Conservation (phyloP, 2,888 invertebrate genomes). For the Gymnocheta viridis region DNA sequence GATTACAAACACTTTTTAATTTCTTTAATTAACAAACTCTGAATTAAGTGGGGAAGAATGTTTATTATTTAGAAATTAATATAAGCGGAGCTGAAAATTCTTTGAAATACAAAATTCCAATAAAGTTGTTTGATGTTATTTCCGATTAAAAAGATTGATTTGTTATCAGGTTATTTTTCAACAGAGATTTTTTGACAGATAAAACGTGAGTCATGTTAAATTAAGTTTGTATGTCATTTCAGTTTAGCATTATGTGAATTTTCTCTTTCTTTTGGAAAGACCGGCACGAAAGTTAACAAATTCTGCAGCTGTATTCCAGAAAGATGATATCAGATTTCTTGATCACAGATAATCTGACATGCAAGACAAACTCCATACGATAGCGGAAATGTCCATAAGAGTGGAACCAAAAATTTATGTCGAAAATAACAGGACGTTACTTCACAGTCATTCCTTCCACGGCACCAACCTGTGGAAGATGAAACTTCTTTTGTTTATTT, state of each 20-base stretch:
- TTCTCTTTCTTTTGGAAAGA: not conserved
- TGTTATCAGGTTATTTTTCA: not conserved
- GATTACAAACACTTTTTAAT: not conserved
- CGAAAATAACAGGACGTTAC: no score
- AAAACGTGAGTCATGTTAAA: not conserved
- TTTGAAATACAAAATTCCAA: no score
- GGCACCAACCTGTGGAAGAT: not conserved
- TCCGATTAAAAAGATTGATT: not conserved
- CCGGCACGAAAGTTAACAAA: no score
- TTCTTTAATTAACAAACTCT: not conserved
- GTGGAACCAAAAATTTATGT: no score
- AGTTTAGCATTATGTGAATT: not conserved
- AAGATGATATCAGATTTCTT: no score
- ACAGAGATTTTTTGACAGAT: not conserved
- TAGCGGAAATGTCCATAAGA: no score
- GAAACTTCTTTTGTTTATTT: not conserved
- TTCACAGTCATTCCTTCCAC: not conserved
- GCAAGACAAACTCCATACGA: no score
- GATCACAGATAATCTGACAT: no score
- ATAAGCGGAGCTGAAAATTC: not conserved
- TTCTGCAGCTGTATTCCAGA: not conserved
- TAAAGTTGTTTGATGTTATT: no score
- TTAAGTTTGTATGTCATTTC: not conserved
- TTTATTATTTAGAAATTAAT: not conserved
- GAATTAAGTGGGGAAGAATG: not conserved